These are phyloP conservation scores for Lerista edwardsae DNA, from an alignment of 2,797 vertebrate genomes.

Conservation along the genomic window DNA sequence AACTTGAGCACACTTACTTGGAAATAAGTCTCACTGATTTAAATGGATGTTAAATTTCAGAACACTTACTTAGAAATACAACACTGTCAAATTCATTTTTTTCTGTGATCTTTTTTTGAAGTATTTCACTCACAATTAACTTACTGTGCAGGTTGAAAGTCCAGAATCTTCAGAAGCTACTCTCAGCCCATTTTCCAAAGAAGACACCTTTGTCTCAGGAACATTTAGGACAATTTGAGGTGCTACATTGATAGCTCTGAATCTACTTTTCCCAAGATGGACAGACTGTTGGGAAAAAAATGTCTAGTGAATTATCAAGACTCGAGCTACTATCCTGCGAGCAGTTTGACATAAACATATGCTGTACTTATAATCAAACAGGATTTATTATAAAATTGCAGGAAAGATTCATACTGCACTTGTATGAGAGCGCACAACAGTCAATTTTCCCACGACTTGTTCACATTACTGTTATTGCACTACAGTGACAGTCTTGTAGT, in stretches of 20 bases:
- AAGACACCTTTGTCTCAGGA: conserved; percentile 91
- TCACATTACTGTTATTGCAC: not conserved
- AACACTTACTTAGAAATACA: not conserved
- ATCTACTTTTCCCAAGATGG: conserved; percentile 67
- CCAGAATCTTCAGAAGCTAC: conserved; percentile 96
- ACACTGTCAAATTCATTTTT: too few relatives aligned
- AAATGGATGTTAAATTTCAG: not conserved
- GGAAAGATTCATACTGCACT: not conserved
- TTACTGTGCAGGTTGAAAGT: conserved; percentile 92
- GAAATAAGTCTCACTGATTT: not conserved
- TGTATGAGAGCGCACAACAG: not conserved
- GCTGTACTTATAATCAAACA: not conserved
- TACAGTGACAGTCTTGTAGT: not conserved
- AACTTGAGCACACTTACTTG: not conserved
- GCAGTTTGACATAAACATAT: not conserved
- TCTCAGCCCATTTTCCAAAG: conserved; percentile 90
- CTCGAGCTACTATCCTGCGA: not conserved
- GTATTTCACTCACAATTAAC: conserved; percentile 34
- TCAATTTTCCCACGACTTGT: not conserved
- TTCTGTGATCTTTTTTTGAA: not conserved
- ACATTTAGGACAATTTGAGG: conserved; percentile 89
- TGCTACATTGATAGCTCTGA: conserved; percentile 79
- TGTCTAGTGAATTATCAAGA: not conserved
- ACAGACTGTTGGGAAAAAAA: conserved; percentile 67
- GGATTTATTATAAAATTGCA: too few relatives aligned